Evolutionary conservation across 2,113 vertebrate species (phyloP).

Genomic region (Platichthys stellatus): DNA sequence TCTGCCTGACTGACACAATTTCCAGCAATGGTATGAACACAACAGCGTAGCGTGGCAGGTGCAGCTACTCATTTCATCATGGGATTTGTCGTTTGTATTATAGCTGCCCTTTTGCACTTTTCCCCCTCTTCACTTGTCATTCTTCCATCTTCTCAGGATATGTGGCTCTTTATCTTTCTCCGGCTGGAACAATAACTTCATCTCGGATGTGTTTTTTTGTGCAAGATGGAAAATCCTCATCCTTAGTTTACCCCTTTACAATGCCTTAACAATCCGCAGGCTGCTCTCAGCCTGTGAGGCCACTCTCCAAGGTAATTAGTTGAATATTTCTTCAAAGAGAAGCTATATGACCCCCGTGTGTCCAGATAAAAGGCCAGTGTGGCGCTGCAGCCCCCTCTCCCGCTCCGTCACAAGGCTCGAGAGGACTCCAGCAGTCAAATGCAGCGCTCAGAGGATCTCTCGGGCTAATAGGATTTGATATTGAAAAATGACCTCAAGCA

Average conservation of each 20-base stretch:
- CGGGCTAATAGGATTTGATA: slow-evolving; percentile 85
- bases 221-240: slow-evolving; percentile 76
- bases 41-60: slow-evolving; percentile 36
- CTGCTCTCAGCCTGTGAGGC: slow-evolving; percentile 78
- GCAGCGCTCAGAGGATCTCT: slow-evolving; percentile 74
- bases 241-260: slow-evolving; percentile 78
- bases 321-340: slow-evolving; percentile 88
- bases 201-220: slow-evolving; percentile 53
- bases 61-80: slow-evolving; percentile 35
- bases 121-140: slow-evolving; percentile 32
- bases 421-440: slow-evolving; percentile 80
- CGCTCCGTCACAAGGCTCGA: slow-evolving; percentile 68
- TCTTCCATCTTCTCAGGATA: slow-evolving; percentile 62
- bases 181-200: slow-evolving; percentile 69
- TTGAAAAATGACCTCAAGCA: slow-evolving; percentile 81
- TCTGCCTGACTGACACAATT: background rate
- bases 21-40: slow-evolving; percentile 34
- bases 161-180: slow-evolving; percentile 57
- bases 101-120: slow-evolving; percentile 34
- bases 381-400: slow-evolving; percentile 70
- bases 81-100: slow-evolving; percentile 49
- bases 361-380: slow-evolving; percentile 82
- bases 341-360: slow-evolving; percentile 80
- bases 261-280: slow-evolving; percentile 76
- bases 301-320: slow-evolving; percentile 85